A percentile compares a stretch with the other conserved stretches of the same genome.
These are phyloP conservation scores for Actias luna DNA, from an alignment of 2,888 invertebrate genomes.

Conservation along the genomic window DNA sequence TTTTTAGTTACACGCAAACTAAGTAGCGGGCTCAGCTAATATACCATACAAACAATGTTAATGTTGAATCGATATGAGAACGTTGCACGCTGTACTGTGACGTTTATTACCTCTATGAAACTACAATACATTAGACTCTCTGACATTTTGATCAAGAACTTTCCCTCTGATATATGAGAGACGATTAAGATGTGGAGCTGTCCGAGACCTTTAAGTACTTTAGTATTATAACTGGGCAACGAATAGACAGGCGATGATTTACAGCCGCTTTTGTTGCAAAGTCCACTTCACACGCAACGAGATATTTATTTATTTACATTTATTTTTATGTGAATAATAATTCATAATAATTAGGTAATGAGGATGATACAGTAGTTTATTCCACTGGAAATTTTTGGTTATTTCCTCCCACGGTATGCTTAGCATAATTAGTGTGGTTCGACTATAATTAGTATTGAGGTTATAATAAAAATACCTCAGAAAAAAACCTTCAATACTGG, in stretches of 20 bases:
- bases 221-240: slow-evolving; percentile 23
- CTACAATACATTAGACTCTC: slow-evolving; percentile 44
- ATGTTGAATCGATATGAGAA: neutral
- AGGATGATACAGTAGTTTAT: neutral
- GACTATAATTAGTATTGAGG: neutral
- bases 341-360: neutral
- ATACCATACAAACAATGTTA: neutral
- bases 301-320: slow-evolving; percentile 1
- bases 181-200: slow-evolving; percentile 54
- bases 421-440: neutral
- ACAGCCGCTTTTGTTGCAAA: slow-evolving; percentile 36
- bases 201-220: slow-evolving; percentile 37
- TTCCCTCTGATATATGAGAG: slow-evolving; percentile 48
- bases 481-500: neutral
- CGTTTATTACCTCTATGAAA: neutral
- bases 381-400: neutral
- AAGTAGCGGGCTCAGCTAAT: no score
- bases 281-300: slow-evolving; percentile 21
- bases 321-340: neutral
- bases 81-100: neutral
- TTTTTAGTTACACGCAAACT: no score
- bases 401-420: neutral
- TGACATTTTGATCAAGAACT: slow-evolving; percentile 33
- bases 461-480: neutral
- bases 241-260: slow-evolving; percentile 38